Evolutionary conservation across 2,797 vertebrate species (phyloP), one percentile per base, ranked within the genome.

Genomic region (Taenioides sp.): DNA sequence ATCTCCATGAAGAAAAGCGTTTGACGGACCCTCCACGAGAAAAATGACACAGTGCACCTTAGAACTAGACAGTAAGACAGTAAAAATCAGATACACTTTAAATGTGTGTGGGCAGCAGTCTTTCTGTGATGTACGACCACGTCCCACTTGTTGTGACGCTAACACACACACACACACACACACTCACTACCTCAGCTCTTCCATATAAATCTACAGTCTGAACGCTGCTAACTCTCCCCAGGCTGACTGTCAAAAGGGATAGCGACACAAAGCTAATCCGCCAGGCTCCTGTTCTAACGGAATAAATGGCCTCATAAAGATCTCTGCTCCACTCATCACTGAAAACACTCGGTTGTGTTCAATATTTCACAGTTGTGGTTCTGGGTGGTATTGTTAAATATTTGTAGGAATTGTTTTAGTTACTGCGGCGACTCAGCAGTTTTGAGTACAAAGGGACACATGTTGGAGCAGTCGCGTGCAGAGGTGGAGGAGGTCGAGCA

Each of bases 221-320:
- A 34, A 34, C 34, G 34, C 6, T 2, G 34, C 7, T 9, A 1
- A 77, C 75, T 87, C 83, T 82, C 76, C 63, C 61, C 22, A 25
- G 91, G 89, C 90, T 93, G 91, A 87, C 90, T 90, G 91, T 90
- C 88, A 88, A 86, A 84, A 72, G 73, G 70, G 88, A 92, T 77
- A 73, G 77, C 89, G 90, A 84, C 83, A 82, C 86, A 80, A 89
- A 82, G 82, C 77, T 91, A 89, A 92, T 93, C 90, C 89, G 80
- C 80, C 78, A 80, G 47, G 82, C 83, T 77, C 85, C 88, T 87
- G 87, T 90, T 88, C 79, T 82, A 54, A 80, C 75, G 86, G 77
- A 87, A 82, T 82, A 82, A 87, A 83, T 75, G 63, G 66, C 71
- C 85, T 86, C 76, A 70, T 70, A 31, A 83, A 80, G 81, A 80